Evolutionary conservation across 2,888 invertebrate genomes (phyloP), one percentile per base, ranked within the genome.

Genomic region (Rhaphigaster nebulosa): DNA sequence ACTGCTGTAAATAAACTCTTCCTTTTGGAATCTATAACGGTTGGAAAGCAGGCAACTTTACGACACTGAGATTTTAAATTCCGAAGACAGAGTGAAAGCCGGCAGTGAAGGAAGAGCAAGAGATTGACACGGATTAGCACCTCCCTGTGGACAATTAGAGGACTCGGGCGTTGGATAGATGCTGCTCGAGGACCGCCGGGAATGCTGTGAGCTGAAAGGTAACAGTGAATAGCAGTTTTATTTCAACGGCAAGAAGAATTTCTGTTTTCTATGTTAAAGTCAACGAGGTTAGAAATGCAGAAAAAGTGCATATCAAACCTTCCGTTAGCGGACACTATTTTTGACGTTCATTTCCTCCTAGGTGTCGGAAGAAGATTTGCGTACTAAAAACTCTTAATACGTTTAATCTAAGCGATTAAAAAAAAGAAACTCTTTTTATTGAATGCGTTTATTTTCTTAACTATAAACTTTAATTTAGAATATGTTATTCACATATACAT

Each of bases 171-270:
- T n/a, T n/a, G 45, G 45, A 12, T 80, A n/a, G 34, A 18, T 29
- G 45, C 26, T n/a, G 45, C 29, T 29, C 2, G 3, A 45, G 84
- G 84, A 84, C n/a, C 23, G 26, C 13, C 13, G 45, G 84, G 84
- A 84, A 84, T 84, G 84, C 45, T 18, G 45, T 1, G 26, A 84
- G n/a, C 4, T 84, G 23, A 4, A 23, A 4, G n/a, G 0, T 80
- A 41, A 80, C 84, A 45, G 41, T 84, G 45, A 41, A 84, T n/a
- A 41, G 41, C n/a, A n/a, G 45, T n/a, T 84, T 84, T 45, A 84
- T 84, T 45, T 45, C 15, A 84, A 0, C 10, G 84, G 26, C n/a
- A 10, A n/a, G 26, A n/a, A 15, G 84, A n/a, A 84, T 45, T 13
- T 84, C 41, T 3, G n/a, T 84, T 84, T 38, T 45, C 38, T 45